Evolutionary conservation across 2,888 invertebrate species (phyloP), one percentile per base, ranked within the genome.

Genomic region (Mesorhabditis belari): DNA sequence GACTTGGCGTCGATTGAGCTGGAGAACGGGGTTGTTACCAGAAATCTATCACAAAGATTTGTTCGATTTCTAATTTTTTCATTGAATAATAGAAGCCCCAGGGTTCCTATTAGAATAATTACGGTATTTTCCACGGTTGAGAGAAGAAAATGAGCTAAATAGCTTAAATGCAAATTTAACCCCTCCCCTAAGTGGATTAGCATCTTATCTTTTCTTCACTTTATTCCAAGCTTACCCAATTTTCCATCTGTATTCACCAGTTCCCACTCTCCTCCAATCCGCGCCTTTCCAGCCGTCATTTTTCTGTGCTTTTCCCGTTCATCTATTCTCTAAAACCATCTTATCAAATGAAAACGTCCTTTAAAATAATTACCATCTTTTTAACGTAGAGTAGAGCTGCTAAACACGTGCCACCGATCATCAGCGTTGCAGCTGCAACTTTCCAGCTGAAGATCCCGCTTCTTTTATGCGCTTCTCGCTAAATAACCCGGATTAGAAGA

Each of bases 201-300:
- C n/a, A n/a, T n/a, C n/a, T n/a, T n/a, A n/a, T n/a, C n/a, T n/a
- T n/a, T n/a, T n/a, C n/a, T n/a, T n/a, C n/a, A n/a, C n/a, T n/a
- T n/a, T n/a, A n/a, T n/a, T n/a, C n/a, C n/a, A n/a, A 35, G 12
- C 12, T 17, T 35, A 61, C 63, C 25, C 9, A 2, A 27, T 29
- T 28, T 44, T 49, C 71, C 67, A 6, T 70, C 69, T 0, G 65
- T 71, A 35, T 73, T 73, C 3, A 83, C 76, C 56, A 99, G 83
- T 76, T 92, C 90, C 86, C 95, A 99, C 29, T 86, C 84, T 4
- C 98, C 98, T 35, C 98, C 98, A 67, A 99, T 92, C 55, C 89
- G 86, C 2, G 91, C 90, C 83, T 93, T 93, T 0, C 95, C 95
- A 5, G 96, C 83, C 74, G 88, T 87, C 61, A 88, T 85, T 76